Evolutionary conservation across 2,888 invertebrate species (phyloP).

Genomic region (Chamaedrilus cognettii): DNA sequence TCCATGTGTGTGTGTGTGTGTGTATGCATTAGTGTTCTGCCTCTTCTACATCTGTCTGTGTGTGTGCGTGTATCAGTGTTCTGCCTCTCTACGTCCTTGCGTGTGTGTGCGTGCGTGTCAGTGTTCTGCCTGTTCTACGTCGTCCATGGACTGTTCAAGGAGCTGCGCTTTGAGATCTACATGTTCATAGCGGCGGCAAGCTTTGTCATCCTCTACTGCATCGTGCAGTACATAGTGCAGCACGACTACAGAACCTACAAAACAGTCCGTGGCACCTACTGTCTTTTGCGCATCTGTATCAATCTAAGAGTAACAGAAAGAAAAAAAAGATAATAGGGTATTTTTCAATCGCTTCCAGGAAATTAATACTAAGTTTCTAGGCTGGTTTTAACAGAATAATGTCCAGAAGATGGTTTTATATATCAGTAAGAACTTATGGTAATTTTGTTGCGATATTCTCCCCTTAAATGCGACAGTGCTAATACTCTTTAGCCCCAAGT

Average conservation of each 20-base stretch:
- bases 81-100: constrained; percentile 1
- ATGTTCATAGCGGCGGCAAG: constrained; percentile 50
- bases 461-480: no score
- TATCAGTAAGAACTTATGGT: no score
- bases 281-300: not conserved
- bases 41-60: not conserved
- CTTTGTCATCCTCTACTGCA: constrained; percentile 49
- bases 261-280: not conserved
- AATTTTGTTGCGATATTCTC: no score
- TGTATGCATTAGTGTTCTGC: not conserved
- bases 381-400: no score
- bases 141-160: constrained; percentile 47
- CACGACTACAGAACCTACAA: constrained; percentile 31
- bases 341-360: no score
- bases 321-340: no score
- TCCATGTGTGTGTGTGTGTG: not conserved
- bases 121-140: constrained; percentile 51
- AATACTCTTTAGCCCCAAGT: no score
- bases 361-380: no score
- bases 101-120: no score
- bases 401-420: no score
- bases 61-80: no score
- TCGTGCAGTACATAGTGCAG: constrained; percentile 48
- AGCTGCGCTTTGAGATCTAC: constrained; percentile 43
- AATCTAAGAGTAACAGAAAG: no score